Base-by-base conservation (phyloP, 2,888 invertebrate species). In the Blastobasis adustella region DNA sequence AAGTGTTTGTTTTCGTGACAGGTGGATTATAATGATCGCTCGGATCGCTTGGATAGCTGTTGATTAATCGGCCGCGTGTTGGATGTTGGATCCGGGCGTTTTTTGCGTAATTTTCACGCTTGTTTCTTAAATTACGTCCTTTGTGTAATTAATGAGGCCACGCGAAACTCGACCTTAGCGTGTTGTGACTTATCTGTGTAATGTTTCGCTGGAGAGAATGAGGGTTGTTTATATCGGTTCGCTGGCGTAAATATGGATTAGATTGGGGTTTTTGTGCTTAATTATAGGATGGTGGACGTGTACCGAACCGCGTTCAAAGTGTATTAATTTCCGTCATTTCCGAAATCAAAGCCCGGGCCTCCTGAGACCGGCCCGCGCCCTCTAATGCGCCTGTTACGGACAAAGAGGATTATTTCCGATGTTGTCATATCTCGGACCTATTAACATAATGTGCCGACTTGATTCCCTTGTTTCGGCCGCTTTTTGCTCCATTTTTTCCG, bases 381-480 rank as follows among this genome's bases (percentile, higher is more conserved):
- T 54, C 72, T 82, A 82, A 82, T 80, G 79, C 75, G 71, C 63
- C 79, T 76, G 76, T 79, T 76, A 71, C 65, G 81, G 77, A 81
- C 79, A 86, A 88, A 86, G 87, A 72, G 86, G 87, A 86, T 88
- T 88, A 87, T 76, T 68, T 71, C 69, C 71, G 60, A 74, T 81
- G 82, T 79, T 81, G 83, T 85, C 83, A 84, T 82, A 84, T 83
- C 76, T 74, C 67, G 51, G 60, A 65, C 63, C 75, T 80, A 83
- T 86, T 86, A 87, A 68, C 83, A 82, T 87, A 85, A 85, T 84
- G 72, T 71, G 77, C 66, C 78, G 81, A 81, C 76, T 76, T 72
- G 74, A 75, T 81, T 76, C 69, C 66, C 76, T 77, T 77, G 76
- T 79, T 76, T 70, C 58, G 62, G 58, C 23, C 23, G 3, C 64